phyloP scores from a whole-genome alignment of 2,888 invertebrate genomes.

The Sarcophaga variegata region DNA sequence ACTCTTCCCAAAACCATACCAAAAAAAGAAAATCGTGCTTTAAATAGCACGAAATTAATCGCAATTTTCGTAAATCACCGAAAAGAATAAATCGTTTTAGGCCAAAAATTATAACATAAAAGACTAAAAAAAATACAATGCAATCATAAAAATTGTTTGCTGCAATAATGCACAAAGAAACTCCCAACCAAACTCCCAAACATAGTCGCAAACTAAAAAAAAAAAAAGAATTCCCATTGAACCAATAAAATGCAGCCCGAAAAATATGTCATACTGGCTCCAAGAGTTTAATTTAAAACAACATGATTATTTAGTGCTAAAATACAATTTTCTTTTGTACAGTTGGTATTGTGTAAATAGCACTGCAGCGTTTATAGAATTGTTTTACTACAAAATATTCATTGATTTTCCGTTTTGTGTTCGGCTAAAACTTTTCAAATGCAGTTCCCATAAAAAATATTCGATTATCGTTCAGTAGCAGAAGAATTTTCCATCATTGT shows the following conservation, averaged over 20 bases:
- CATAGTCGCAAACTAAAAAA: neutral
- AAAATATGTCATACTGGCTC: neutral
- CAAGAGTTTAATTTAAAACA: neutral
- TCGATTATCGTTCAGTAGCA: too few species aligned
- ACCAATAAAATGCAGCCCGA: neutral
- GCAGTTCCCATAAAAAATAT: too few species aligned
- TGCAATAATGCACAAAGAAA: slow-evolving; percentile 23
- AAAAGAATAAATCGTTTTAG: slow-evolving; percentile 17
- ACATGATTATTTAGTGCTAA: slow-evolving; percentile 46
- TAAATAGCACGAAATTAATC: slow-evolving; percentile 63
- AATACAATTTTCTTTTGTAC: slow-evolving; percentile 21
- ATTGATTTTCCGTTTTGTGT: neutral
- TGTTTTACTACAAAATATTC: neutral
- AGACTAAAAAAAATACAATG: neutral
- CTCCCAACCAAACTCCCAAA: neutral
- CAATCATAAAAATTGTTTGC: neutral
- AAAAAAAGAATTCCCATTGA: neutral
- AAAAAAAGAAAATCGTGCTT: slow-evolving; percentile 60
- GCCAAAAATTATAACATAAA: neutral
- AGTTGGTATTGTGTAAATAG: neutral
- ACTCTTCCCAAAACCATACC: slow-evolving; percentile 20
- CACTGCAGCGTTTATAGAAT: neutral
- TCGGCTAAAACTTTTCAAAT: too few species aligned
- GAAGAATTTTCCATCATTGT: too few species aligned
- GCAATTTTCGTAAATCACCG: slow-evolving; percentile 59